A percentile compares a stretch with the other conserved stretches of the same genome.
These are phyloP conservation scores for Corythoichthys intestinalis DNA, from an alignment of 2,113 vertebrate species.

Conservation along the genomic window DNA sequence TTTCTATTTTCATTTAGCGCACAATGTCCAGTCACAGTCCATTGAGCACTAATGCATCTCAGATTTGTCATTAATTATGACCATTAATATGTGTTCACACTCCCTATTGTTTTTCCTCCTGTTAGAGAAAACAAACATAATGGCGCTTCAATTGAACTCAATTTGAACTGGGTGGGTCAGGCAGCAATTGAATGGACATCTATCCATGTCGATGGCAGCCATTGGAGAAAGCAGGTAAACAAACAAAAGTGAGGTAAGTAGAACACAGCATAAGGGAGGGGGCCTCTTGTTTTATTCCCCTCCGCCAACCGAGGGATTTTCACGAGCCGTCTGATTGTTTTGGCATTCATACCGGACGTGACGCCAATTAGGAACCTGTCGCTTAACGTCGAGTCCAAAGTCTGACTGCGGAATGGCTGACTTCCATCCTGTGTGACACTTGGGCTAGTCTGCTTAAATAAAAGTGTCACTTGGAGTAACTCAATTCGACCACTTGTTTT, in stretches of 20 bases:
- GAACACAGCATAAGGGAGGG: constrained; percentile 20
- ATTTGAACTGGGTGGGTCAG: no score
- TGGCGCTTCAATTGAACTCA: neutral
- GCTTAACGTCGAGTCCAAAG: constrained; percentile 4
- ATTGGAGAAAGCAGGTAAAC: constrained; percentile 37
- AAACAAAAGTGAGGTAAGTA: constrained; percentile 21
- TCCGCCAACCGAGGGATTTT: constrained; percentile 18
- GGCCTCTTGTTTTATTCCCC: constrained; percentile 34
- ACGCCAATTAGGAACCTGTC: constrained; percentile 25
- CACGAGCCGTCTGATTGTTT: constrained; percentile 44
- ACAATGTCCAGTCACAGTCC: constrained; percentile 13
- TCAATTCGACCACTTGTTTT: constrained; percentile 45
- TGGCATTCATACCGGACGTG: constrained; percentile 38
- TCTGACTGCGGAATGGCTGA: constrained; percentile 6
- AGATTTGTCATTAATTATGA: constrained; percentile 19
- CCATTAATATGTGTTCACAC: constrained; percentile 33
- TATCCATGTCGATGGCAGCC: constrained; percentile 1
- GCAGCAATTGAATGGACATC: no score
- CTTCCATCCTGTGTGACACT: constrained; percentile 31
- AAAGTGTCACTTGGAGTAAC: neutral
- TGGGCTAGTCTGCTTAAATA: constrained; percentile 14
- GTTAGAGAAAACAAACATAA: neutral
- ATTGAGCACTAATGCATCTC: constrained; percentile 24
- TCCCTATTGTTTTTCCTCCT: neutral
- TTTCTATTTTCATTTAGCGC: neutral